Base-by-base conservation (phyloP, 2,888 invertebrate species). In the Synergus japonicus region DNA sequence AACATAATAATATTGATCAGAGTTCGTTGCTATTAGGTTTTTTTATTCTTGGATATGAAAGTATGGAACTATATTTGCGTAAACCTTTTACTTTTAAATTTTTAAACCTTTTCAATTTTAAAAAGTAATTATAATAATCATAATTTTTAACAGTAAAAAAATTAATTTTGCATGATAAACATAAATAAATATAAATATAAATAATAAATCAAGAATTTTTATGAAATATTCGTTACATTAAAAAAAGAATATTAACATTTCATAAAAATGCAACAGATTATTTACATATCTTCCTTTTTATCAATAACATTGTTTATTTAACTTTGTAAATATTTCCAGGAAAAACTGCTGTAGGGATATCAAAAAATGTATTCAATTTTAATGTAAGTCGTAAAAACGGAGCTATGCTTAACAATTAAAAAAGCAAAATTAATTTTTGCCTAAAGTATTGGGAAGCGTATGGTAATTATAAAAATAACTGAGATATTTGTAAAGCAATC, bases 1-100 rank as follows among this genome's bases (percentile, higher is more conserved):
- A 46, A 69, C 15, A 69, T 73, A 13, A 69, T 73, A 13, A 29
- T 2, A 29, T 73, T 54, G 49, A 73, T 73, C n/a, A 73, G 49
- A 73, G 54, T 41, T 41, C 37, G 37, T n/a, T 73, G 37, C 15
- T 54, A 54, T 29, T 13, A 73, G 49, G 54, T 54, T 37, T 37
- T 29, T 29, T 29, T 29, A 37, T 46, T 22, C n/a, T 46, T 29
- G 4, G 49, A 15, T 12, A 18, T 10, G 37, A 49, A 37, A 54
- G 5, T 29, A 29, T 22, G 7, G 15, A 15, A 73, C 12, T 10
- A 54, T 64, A 60, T 77, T 66, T 69, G 13, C 80, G 79, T 82
- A 46, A 82, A 84, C 84, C 84, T 83, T 83, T 64, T 4, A 15
- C 66, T 77, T 46, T 22, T 22, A 22, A 79, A 76, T 80, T 78